Evolutionary conservation across 92 coral and sea anemone genomes (phyloP).

Genomic region (Porites divaricata): DNA sequence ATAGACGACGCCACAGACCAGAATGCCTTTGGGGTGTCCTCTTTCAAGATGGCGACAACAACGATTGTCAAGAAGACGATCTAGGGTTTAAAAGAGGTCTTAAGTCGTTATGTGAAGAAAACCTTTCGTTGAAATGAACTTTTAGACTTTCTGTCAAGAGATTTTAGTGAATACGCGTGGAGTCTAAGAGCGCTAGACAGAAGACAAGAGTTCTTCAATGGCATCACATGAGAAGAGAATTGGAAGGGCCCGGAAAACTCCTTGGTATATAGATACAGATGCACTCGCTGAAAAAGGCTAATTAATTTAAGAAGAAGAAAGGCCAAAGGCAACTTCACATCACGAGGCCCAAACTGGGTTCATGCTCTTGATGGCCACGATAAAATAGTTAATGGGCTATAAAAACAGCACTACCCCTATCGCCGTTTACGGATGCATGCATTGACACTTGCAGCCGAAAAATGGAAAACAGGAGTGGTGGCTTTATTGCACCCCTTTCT

Average conservation of each 20-base stretch:
- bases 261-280: slow-evolving; percentile 18
- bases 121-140: slow-evolving; percentile 19
- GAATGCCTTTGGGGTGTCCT: slow-evolving; percentile 21
- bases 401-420: slow-evolving; percentile 50
- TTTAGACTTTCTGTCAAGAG: slow-evolving; percentile 37
- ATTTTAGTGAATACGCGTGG: slow-evolving; percentile 38
- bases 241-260: not conserved
- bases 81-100: not conserved
- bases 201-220: slow-evolving; percentile 31
- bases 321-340: slow-evolving; percentile 50
- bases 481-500: slow-evolving; percentile 26
- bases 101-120: not conserved
- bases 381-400: slow-evolving; percentile 53
- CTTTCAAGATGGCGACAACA: slow-evolving; percentile 25
- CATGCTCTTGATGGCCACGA: slow-evolving; percentile 56
- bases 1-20: slow-evolving; percentile 39
- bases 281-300: slow-evolving; percentile 27
- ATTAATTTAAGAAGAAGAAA: too few species aligned
- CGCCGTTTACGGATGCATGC: slow-evolving; percentile 35
- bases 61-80: slow-evolving; percentile 29
- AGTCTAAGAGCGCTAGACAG: slow-evolving; percentile 38
- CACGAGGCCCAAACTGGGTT: slow-evolving; percentile 45
- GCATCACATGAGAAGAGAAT: slow-evolving; percentile 16
- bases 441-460: slow-evolving; percentile 40
- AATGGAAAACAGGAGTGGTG: slow-evolving; percentile 36